phyloP scores from a whole-genome alignment of 2,113 vertebrate genomes.

The Lycocorax pyrrhopterus region DNA sequence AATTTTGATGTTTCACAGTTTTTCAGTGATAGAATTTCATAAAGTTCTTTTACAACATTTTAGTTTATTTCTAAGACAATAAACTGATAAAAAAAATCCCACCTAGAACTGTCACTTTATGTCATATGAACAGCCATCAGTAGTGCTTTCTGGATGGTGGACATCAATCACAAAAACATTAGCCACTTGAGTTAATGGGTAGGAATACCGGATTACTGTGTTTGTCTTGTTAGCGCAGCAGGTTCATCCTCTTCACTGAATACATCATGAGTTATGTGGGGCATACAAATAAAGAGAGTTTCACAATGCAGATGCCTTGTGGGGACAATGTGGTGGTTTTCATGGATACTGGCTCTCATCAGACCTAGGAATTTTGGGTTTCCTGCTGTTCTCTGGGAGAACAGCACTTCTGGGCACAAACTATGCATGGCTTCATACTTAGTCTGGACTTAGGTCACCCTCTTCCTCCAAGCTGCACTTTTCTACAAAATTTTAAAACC shows the following conservation, averaged over 20 bases:
- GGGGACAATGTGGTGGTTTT: not conserved
- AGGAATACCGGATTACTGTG: constrained; percentile 5
- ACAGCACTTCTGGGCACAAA: not conserved
- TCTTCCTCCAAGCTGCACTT: not conserved
- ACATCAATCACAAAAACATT: constrained; percentile 19
- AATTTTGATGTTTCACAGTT: not conserved
- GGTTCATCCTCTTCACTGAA: not conserved
- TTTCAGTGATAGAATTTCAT: not conserved
- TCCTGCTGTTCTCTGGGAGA: not conserved
- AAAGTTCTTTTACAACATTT: not conserved
- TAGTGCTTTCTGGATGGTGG: not conserved
- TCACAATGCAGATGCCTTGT: not conserved
- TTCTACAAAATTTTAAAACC: not conserved
- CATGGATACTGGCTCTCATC: not conserved
- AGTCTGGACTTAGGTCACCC: not conserved
- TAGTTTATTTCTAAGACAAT: not conserved
- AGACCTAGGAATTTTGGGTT: not conserved
- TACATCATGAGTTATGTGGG: not conserved
- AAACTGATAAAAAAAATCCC: not conserved
- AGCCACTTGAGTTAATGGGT: constrained; percentile 9
- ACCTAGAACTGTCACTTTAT: not conserved
- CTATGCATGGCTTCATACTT: not conserved
- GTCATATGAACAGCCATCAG: not conserved
- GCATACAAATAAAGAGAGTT: not conserved
- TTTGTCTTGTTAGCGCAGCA: constrained; percentile 28